Evolutionary conservation across 2,888 invertebrate species (phyloP), one percentile per base, ranked within the genome.

Genomic region (Adelphocoris suturalis): DNA sequence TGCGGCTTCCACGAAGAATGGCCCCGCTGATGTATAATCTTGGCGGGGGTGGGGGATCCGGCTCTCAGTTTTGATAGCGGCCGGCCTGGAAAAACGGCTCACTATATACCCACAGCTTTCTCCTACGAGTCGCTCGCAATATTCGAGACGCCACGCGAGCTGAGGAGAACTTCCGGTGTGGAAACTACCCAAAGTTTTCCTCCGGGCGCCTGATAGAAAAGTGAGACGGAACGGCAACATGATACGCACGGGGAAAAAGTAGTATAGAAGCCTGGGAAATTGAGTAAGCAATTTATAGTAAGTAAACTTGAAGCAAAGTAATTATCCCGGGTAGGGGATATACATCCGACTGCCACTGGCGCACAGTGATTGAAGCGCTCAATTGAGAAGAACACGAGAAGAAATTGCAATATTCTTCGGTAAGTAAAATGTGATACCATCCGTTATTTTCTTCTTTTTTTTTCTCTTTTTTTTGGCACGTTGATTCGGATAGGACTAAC

Each of bases 21-120:
- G 47, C 82, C 47, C n/a, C 52, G 48, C 19, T 52, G 82, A 82
- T 78, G 78, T 46, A 78, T 78, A 78, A 78, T 78, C 78, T 78
- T 46, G 47, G 37, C 0, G 28, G 57, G 1, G 57, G n/a, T n/a
- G 57, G 68, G 68, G 5, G 19, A 23, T 68, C 68, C 68, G 68
- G 23, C 68, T 23, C 68, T 68, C 68, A 68, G 68, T 68, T 68
- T 68, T 68, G 68, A 68, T 68, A 68, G 68, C 68, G 68, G 68
- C 68, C 68, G 68, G 68, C 68, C 68, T 23, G 68, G 68, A 13
- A 68, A 68, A 68, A 68, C 68, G 68, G 61, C 61, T 14, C 61
- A 61, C 61, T 68, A 68, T 52, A 37, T 57, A 57, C 57, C 57
- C 14, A 68, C 68, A 11, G 68, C 68, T 68, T 27, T 13, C 68